These are phyloP conservation scores for Nothobranchius furzeri DNA, from an alignment of 2,113 vertebrate genomes.

Conservation along the genomic window DNA sequence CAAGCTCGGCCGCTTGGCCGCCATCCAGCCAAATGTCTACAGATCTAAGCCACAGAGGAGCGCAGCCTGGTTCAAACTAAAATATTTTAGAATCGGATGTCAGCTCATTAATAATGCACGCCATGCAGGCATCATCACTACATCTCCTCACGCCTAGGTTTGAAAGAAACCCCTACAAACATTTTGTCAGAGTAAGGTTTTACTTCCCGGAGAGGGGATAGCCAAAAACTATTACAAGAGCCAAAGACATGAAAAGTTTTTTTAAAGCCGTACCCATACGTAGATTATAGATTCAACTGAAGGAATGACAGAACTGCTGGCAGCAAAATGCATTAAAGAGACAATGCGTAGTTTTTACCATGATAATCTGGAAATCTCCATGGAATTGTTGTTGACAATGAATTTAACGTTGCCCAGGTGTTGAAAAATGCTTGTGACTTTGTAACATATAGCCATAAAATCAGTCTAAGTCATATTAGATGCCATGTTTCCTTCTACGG, in stretches of 20 bases:
- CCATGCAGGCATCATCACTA: not conserved
- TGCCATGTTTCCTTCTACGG: no score
- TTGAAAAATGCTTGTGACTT: no score
- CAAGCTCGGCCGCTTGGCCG: slow-evolving; percentile 7
- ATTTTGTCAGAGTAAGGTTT: not conserved
- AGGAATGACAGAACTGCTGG: not conserved
- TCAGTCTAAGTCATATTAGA: no score
- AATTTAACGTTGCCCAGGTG: no score
- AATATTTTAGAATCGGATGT: slow-evolving; percentile 7
- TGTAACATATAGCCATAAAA: no score
- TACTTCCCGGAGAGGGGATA: not conserved
- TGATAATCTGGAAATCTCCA: no score
- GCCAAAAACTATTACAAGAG: no score
- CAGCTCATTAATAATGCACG: slow-evolving; percentile 20
- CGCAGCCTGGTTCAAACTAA: slow-evolving; percentile 3
- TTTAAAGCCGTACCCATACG: not conserved
- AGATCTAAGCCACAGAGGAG: slow-evolving; percentile 27
- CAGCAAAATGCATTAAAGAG: no score
- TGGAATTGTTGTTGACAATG: no score
- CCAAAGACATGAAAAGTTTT: not conserved
- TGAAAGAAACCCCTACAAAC: not conserved
- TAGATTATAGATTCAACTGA: not conserved
- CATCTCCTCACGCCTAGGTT: not conserved
- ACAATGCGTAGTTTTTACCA: no score
- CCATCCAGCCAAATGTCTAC: slow-evolving; percentile 23